These are phyloP conservation scores for Leptoclinus maculatus DNA, from an alignment of 2,797 vertebrate genomes.

Conservation along the genomic window DNA sequence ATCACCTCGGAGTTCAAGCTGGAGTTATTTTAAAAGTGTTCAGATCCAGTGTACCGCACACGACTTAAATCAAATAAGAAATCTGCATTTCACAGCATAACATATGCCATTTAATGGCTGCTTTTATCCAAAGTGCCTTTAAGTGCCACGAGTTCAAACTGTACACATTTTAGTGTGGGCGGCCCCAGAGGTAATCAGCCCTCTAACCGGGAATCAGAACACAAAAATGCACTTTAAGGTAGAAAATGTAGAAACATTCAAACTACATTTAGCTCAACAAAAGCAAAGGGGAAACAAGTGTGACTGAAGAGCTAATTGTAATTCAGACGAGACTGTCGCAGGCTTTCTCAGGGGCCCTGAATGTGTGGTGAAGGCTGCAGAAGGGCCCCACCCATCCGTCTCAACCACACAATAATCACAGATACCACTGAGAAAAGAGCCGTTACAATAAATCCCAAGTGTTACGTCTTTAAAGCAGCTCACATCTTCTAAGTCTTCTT, in stretches of 20 bases:
- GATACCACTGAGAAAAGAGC: constrained; percentile 24
- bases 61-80: constrained; percentile 36
- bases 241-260: constrained; percentile 31
- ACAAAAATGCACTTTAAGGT: constrained; percentile 58
- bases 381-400: constrained; percentile 24
- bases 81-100: constrained; percentile 34
- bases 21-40: constrained; percentile 46
- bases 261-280: constrained; percentile 40
- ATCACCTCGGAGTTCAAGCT: constrained; percentile 20
- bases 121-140: constrained; percentile 53
- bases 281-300: constrained; percentile 49
- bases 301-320: constrained; percentile 61
- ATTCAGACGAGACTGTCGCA: constrained; percentile 54
- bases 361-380: constrained; percentile 35
- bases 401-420: constrained; percentile 46
- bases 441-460: constrained; percentile 37
- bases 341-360: constrained; percentile 23
- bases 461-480: constrained; percentile 24
- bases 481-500: constrained; percentile 25
- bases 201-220: constrained; percentile 50
- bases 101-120: constrained; percentile 48
- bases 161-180: constrained; percentile 15
- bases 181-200: constrained; percentile 46
- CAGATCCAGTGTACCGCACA: not conserved
- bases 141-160: constrained; percentile 28